These are phyloP conservation scores for Clavelina lepadiformis DNA, from an alignment of 23 tunicate genomes.

Conservation along the genomic window DNA sequence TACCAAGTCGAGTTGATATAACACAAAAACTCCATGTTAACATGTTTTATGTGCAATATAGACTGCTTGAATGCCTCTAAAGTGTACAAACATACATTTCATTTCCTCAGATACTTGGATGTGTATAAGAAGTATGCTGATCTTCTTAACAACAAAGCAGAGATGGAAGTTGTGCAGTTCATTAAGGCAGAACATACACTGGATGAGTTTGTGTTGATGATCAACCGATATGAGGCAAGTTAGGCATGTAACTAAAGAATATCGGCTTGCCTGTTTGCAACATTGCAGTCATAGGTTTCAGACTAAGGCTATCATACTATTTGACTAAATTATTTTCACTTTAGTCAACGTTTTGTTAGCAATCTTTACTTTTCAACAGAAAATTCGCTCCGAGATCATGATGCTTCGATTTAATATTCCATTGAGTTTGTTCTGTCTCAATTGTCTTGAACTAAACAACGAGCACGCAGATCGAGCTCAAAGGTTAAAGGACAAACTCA, in stretches of 20 bases:
- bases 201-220: constrained; percentile 46
- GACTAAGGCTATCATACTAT: background rate
- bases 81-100: too few relatives aligned
- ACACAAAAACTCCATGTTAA: too few relatives aligned
- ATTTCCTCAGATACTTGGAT: constrained; percentile 36
- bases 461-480: constrained; percentile 69
- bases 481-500: constrained; percentile 59
- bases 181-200: constrained; percentile 59
- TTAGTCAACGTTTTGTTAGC: background rate
- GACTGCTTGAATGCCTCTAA: too few relatives aligned
- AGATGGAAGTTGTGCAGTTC: constrained; percentile 61
- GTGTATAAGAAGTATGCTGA: constrained; percentile 69
- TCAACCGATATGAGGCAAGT: constrained; percentile 66
- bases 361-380: constrained; percentile 17
- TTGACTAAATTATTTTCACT: background rate
- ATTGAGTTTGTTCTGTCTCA: constrained; percentile 72
- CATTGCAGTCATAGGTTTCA: background rate
- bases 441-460: constrained; percentile 71
- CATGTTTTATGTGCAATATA: too few relatives aligned
- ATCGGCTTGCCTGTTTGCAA: background rate
- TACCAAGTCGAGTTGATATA: background rate
- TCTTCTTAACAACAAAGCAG: constrained; percentile 63
- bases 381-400: constrained; percentile 43
- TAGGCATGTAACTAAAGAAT: background rate
- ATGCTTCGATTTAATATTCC: constrained; percentile 50